Base-by-base conservation (phyloP, 2,888 invertebrate species). In the Thalpophila matura region DNA sequence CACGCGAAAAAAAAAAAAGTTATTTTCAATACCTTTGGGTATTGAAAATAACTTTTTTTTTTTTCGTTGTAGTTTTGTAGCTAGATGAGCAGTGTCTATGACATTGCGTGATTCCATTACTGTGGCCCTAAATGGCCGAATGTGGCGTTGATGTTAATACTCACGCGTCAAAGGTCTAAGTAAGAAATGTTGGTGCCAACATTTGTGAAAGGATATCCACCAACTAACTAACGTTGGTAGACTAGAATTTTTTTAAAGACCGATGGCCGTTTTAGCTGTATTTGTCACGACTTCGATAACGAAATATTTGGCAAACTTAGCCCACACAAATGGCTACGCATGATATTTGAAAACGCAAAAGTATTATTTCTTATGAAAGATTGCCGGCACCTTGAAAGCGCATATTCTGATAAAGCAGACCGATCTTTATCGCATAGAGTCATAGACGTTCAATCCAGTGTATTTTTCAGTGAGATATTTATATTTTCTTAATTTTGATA, bases 401-500 rank as follows among this genome's bases (percentile, higher is more conserved):
- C 40, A 26, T 50, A 38, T 58, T 58, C 64, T 62, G 57, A 33
- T 65, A 31, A 26, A 56, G 27, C 22, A 20, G 22, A 59, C 29
- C 37, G 40, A 46, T 6, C 9, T 38, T 35, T 27, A 27, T 35
- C 18, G 1, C 22, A 10, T 16, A n/a, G n/a, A n/a, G n/a, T n/a
- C 20, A 20, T 33, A 56, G 5, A 47, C 2, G 20, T 54, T 47
- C n/a, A 57, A 56, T 42, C 71, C 76, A 72, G 65, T 77, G 64
- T 70, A 71, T 50, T 65, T 50, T 67, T 59, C 73, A 80, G 74
- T 80, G 80, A 75, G 67, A 80, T 76, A 64, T 65, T 68, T 67
- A 56, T 67, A 47, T 49, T 42, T 64, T 64, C 67, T 66, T 43
- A 60, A 56, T 70, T 69, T 79, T 74, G 67, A 62, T 69, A 76